Percentiles rank a stretch among this genome's conserved stretches.
phyloP scores from a whole-genome alignment of 2,113 vertebrate species.

The Mustelus asterias region DNA sequence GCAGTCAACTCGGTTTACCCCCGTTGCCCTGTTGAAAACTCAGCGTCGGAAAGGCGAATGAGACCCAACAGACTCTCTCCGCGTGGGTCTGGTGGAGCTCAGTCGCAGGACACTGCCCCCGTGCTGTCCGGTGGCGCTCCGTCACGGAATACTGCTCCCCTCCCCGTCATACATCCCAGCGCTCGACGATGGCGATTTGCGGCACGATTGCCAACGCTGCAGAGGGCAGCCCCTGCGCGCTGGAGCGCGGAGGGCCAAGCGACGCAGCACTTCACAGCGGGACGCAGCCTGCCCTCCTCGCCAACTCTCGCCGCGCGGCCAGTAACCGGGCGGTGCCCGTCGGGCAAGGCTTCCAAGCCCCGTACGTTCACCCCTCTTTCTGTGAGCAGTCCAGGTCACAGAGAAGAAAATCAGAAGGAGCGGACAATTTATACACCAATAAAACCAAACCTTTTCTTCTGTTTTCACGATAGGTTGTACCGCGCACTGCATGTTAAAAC shows the following conservation, averaged over 20 bases:
- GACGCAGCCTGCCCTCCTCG: not conserved
- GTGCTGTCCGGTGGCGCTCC: no score
- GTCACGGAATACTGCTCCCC: not conserved
- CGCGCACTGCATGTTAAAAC: not conserved
- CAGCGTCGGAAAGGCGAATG: not conserved
- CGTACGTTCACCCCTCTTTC: not conserved
- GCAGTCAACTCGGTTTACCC: no score
- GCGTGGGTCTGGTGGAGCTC: no score
- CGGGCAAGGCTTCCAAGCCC: not conserved
- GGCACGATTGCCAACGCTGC: not conserved
- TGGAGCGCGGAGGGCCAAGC: no score
- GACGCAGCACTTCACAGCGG: not conserved
- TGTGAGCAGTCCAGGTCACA: not conserved
- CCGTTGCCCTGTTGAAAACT: not conserved
- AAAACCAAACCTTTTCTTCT: not conserved
- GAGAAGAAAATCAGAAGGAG: not conserved
- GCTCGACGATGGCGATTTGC: not conserved
- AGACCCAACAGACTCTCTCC: not conserved
- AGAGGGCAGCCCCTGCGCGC: no score
- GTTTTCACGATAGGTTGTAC: not conserved
- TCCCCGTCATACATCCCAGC: not conserved
- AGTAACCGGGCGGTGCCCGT: not conserved
- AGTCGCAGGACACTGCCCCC: no score
- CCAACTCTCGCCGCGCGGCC: not conserved
- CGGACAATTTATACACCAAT: no score